Conservation (phyloP, 2,113 vertebrate species). For the Balaeniceps rex region DNA sequence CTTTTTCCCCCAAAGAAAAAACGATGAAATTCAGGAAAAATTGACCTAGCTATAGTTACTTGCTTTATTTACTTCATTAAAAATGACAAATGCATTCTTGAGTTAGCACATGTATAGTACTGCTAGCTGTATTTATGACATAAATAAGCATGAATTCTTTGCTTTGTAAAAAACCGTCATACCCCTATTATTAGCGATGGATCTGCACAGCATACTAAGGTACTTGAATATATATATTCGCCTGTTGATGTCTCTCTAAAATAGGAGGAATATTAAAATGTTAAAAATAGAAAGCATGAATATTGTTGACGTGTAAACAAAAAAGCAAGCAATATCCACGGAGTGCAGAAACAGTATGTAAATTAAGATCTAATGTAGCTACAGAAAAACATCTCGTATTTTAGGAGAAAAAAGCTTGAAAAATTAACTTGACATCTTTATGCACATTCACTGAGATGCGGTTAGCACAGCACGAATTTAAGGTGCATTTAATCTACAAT, state of each 20-base stretch:
- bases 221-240: neutral
- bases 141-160: neutral
- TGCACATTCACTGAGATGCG: neutral
- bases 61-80: slow-evolving; percentile 40
- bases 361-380: neutral
- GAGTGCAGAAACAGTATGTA: neutral
- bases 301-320: neutral
- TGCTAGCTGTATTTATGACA: neutral
- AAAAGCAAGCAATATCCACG: neutral
- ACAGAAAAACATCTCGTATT: neutral
- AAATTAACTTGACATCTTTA: neutral
- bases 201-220: neutral
- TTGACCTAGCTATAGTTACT: neutral
- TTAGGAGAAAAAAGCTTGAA: neutral
- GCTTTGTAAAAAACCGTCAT: neutral
- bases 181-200: neutral
- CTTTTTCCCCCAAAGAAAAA: neutral
- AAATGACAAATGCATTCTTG: neutral
- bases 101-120: neutral
- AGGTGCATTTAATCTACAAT: neutral
- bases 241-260: neutral
- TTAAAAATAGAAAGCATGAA: slow-evolving; percentile 51
- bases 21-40: neutral
- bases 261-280: neutral
- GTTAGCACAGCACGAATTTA: neutral